These are phyloP conservation scores for Cryptophagus acutangulus DNA, from an alignment of 2,888 invertebrate genomes.

Conservation along the genomic window DNA sequence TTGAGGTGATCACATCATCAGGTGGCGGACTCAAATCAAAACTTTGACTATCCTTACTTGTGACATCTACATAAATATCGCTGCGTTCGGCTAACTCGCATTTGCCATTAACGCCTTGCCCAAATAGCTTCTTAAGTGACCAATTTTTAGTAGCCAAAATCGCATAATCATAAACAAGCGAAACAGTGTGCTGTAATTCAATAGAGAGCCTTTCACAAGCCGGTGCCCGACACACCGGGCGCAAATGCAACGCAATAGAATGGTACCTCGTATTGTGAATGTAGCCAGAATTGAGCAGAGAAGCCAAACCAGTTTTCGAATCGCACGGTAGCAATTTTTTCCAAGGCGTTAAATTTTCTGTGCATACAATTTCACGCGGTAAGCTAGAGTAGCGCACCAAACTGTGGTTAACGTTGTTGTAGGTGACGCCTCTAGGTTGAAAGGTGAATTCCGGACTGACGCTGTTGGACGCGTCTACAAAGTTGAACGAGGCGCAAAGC, in stretches of 20 bases:
- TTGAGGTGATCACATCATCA: slow-evolving; percentile 54
- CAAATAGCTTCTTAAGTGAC: slow-evolving; percentile 83
- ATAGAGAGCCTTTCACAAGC: slow-evolving; percentile 55
- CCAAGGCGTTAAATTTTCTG: slow-evolving; percentile 98
- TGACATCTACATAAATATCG: slow-evolving; percentile 75
- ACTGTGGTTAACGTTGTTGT: slow-evolving; percentile 40
- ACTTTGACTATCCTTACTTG: slow-evolving; percentile 56
- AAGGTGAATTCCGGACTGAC: slow-evolving; percentile 79
- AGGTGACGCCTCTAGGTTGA: slow-evolving; percentile 64
- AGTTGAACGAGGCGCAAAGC: slow-evolving; percentile 94
- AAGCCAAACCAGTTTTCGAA: slow-evolving; percentile 80
- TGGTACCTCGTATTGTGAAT: slow-evolving; percentile 92
- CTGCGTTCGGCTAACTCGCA: slow-evolving; percentile 79
- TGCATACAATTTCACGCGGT: slow-evolving; percentile 95
- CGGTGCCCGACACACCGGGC: slow-evolving; percentile 67
- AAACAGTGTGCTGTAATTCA: slow-evolving; percentile 80
- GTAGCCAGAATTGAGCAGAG: slow-evolving; percentile 82
- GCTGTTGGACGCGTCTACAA: slow-evolving; percentile 80
- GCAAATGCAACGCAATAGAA: slow-evolving; percentile 80
- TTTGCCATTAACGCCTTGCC: slow-evolving; percentile 72
- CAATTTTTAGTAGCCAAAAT: slow-evolving; percentile 68
- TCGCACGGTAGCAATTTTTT: slow-evolving; percentile 95
- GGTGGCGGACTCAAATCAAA: slow-evolving; percentile 64
- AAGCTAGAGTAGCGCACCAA: slow-evolving; percentile 74
- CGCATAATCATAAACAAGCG: slow-evolving; percentile 79